A percentile compares a stretch with the other conserved stretches of the same genome.
Evolutionary conservation across 2,888 invertebrate species (phyloP).

Genomic region (Oligia strigilis): DNA sequence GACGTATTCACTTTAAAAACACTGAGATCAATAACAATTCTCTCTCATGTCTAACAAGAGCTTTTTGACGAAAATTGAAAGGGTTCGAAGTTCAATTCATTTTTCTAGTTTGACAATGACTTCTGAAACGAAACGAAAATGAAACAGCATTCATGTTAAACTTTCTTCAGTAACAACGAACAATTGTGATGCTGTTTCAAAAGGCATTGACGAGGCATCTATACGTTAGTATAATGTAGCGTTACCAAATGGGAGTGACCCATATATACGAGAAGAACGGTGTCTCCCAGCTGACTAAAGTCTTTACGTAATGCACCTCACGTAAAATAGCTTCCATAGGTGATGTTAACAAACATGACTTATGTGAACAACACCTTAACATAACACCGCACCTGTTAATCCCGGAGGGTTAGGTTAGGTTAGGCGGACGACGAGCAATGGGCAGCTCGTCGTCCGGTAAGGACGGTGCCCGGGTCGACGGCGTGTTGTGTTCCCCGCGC

Average conservation of each 20-base stretch:
- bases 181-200: conserved; percentile 2
- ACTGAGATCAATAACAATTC: not conserved
- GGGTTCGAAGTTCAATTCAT: not conserved
- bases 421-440: too few species aligned
- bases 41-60: not conserved
- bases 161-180: conserved; percentile 7
- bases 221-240: too few species aligned
- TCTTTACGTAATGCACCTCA: not conserved
- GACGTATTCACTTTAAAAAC: too few species aligned
- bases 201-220: not conserved
- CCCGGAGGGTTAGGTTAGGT: not conserved
- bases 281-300: not conserved
- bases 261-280: not conserved
- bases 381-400: not conserved
- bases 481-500: too few species aligned
- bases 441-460: too few species aligned
- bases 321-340: not conserved
- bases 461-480: too few species aligned
- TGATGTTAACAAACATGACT: not conserved
- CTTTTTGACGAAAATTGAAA: conserved; percentile 7
- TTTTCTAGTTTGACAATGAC: conserved; percentile 24
- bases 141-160: conserved; percentile 13
- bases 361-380: not conserved
- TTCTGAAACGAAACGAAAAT: not conserved
- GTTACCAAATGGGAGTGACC: too few species aligned